Base-by-base conservation (phyloP, 1,140 invertebrate species). In the Leptinotarsa texana region DNA sequence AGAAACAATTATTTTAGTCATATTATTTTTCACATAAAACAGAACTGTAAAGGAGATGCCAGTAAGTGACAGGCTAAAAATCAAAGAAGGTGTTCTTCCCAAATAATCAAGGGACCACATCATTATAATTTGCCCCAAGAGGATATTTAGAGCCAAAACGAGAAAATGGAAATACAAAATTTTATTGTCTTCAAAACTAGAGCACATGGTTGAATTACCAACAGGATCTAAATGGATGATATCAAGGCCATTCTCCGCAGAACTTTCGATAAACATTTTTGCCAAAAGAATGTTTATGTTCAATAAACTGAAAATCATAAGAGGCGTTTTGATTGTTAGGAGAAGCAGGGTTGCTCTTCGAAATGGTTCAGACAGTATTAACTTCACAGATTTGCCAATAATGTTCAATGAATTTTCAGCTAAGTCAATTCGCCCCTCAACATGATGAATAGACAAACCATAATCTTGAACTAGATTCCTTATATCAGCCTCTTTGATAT, bases 401-500 rank as follows among this genome's bases (percentile, higher is more conserved):
- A 61, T 63, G 21, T 62, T 62, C 21, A 21, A 4, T 5, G 47
- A 8, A 47, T 15, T 42, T 68, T 33, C 66, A 15, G 48, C 47
- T 21, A 65, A 65, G 51, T 57, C 51, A 4, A 57, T 57, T 57
- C n/a, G 15, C 4, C 63, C 63, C 21, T 61, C 24, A 27, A 3
- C 21, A 11, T 18, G 13, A 4, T 70, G 69, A 18, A 22, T 72
- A 48, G 27, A 22, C 11, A 75, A 63, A 49, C 67, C 68, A 24
- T 75, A 74, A 3, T 49, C 33, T 5, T 62, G 33, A 42, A 78
- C 73, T 15, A 75, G n/a, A 22, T 74, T 62, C 13, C 3, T 67
- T n/a, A 80, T 13, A 13, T 76, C 66, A 18, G 71, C 68, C 69
- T 74, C 71, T 75, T 27, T 69, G 57, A 83, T 75, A 21, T 79